Evolutionary conservation across 2,113 vertebrate genomes (phyloP), one percentile per base, ranked within the genome.

Genomic region (Grammomys dolichurus): DNA sequence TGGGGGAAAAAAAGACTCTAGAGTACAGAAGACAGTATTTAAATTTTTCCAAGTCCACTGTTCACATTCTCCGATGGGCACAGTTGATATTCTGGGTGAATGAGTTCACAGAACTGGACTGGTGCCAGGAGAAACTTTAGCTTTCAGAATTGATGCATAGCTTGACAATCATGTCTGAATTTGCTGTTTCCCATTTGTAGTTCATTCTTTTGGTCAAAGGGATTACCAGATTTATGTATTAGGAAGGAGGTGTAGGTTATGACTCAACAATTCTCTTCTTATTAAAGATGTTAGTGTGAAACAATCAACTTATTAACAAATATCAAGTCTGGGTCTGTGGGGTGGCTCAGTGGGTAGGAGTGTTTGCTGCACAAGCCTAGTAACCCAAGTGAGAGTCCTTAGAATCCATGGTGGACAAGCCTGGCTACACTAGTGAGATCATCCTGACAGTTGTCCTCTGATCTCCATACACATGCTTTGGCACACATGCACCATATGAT

Each of bases 171-270:
- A 82, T 20, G 72, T 10, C 58, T 69, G 36, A 94, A 87, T 94
- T 95, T 94, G 69, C 93, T 76, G 31, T 91, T 96, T 92, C 78
- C 78, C 43, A 7, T 78, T 80, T 81, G 63, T 89, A 48, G 93
- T 97, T 90, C 40, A 63, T 96, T 93, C 24, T 91, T 96, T 93
- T 69, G 77, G 16, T 14, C 31, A 94, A 89, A 94, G 40, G 7
- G 56, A 76, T 84, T 76, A 75, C 1, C 84, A 91, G 12, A 94
- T 81, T 88, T 95, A 67, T 46, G 70, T 16, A 26, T 60, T 60
- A 93, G 81, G 46, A 73, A 89, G 19, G 78, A 95, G n/a, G 36
- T 51, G 31, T 1, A 70, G 69, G 43, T 24, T 40, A 36, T 48
- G 46, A 88, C 24, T 93, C 63, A 88, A 87, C 40, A 85, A 65